Evolutionary conservation across 2,797 vertebrate species (phyloP).

Genomic region (Enteromius afrohamiltoni): DNA sequence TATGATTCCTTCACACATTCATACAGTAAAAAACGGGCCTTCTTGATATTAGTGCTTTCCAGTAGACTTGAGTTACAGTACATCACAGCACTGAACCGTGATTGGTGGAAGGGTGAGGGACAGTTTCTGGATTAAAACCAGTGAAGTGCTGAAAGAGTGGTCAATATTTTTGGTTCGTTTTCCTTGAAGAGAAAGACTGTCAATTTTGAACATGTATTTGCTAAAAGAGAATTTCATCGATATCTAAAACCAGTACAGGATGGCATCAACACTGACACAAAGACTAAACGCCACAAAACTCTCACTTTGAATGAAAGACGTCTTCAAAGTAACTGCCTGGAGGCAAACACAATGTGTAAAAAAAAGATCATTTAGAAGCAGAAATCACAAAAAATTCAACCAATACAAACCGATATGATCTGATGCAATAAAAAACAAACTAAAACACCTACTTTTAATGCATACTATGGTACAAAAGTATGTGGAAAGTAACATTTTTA

Average conservation of each 20-base stretch:
- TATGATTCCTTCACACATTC: neutral
- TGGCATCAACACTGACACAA: too few relatives aligned
- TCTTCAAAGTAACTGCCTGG: neutral
- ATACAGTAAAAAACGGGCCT: neutral
- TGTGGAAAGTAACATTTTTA: neutral
- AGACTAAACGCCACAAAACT: neutral
- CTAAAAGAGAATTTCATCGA: neutral
- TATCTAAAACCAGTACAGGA: neutral
- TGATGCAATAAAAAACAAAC: neutral
- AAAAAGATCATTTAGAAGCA: neutral
- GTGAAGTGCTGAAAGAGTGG: neutral
- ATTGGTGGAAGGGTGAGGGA: neutral
- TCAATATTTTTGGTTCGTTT: neutral
- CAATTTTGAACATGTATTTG: too few relatives aligned
- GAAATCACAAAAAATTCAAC: neutral
- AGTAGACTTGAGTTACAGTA: neutral
- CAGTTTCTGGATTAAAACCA: conserved; percentile 1
- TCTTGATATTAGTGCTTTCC: conserved; percentile 8
- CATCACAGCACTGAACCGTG: neutral
- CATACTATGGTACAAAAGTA: neutral
- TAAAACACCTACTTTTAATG: neutral
- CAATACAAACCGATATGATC: neutral
- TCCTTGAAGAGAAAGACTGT: neutral
- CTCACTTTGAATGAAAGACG: neutral
- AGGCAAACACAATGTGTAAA: neutral